Evolutionary conservation across 1,140 invertebrate genomes (phyloP).

Genomic region (Condylostylus longicornis): DNA sequence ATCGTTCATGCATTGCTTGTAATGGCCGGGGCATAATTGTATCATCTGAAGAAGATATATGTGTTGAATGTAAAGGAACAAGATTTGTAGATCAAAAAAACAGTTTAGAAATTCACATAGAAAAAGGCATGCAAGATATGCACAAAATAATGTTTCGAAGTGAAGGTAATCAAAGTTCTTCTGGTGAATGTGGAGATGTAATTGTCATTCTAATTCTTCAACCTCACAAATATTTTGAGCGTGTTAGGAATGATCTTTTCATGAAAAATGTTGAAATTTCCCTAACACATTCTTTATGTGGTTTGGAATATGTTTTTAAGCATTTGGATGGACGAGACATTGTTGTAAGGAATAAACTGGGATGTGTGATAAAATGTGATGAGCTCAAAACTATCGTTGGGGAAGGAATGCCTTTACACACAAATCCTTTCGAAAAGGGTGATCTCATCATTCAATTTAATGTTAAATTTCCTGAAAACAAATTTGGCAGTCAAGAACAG

Average conservation of each 20-base stretch:
- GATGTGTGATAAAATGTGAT: slow-evolving; percentile 61
- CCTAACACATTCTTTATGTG: slow-evolving; percentile 80
- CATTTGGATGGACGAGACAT: slow-evolving; percentile 74
- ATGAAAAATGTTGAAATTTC: slow-evolving; percentile 52
- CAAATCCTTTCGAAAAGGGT: slow-evolving; percentile 69
- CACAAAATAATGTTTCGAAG: slow-evolving; percentile 75
- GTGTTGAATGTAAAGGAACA: slow-evolving; percentile 62
- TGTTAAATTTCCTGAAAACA: slow-evolving; percentile 66
- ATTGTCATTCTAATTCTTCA: slow-evolving; percentile 77
- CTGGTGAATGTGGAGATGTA: slow-evolving; percentile 70
- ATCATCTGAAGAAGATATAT: slow-evolving; percentile 66
- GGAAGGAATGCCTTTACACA: slow-evolving; percentile 83
- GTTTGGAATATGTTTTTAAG: slow-evolving; percentile 63
- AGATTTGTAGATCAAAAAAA: slow-evolving; percentile 65
- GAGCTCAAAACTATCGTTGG: slow-evolving; percentile 62
- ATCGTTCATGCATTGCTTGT: slow-evolving; percentile 55
- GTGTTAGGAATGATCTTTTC: slow-evolving; percentile 59
- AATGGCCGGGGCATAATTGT: slow-evolving; percentile 57
- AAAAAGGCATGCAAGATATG: slow-evolving; percentile 80
- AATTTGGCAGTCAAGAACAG: slow-evolving; percentile 56
- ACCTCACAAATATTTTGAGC: slow-evolving; percentile 59
- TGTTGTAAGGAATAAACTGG: slow-evolving; percentile 53
- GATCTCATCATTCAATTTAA: slow-evolving; percentile 77
- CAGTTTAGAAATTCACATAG: slow-evolving; percentile 76
- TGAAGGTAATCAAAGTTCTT: slow-evolving; percentile 81